Conservation (phyloP, 2,113 vertebrate species). For the Anthoscopus minutus region DNA sequence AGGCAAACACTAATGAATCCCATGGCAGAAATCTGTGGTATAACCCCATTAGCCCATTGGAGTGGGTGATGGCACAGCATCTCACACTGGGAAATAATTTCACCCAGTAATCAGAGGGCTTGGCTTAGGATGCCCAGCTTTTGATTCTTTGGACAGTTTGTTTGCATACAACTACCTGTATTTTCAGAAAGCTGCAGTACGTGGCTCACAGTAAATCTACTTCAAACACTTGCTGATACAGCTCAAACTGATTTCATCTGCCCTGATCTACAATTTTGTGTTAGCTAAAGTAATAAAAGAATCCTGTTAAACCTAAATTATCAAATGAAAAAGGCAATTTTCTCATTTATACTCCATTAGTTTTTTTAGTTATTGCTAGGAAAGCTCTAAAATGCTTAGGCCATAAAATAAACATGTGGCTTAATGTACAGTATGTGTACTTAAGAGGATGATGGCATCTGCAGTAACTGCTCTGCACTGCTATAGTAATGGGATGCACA, state of each 20-base stretch:
- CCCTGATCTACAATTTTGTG: slow-evolving; percentile 43
- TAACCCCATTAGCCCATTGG: background rate
- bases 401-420: slow-evolving; percentile 62
- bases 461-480: slow-evolving; percentile 39
- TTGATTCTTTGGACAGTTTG: slow-evolving; percentile 8
- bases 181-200: background rate
- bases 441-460: slow-evolving; percentile 46
- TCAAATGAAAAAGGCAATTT: slow-evolving; percentile 50
- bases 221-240: slow-evolving; percentile 9
- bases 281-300: slow-evolving; percentile 60
- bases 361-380: slow-evolving; percentile 55
- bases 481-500: slow-evolving; percentile 14
- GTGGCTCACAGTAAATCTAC: background rate
- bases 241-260: slow-evolving; percentile 23
- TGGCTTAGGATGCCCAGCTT: background rate
- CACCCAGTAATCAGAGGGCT: background rate
- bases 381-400: slow-evolving; percentile 50
- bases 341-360: slow-evolving; percentile 46
- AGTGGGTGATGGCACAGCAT: background rate
- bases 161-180: background rate
- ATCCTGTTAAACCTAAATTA: slow-evolving; percentile 40
- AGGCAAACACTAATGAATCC: background rate
- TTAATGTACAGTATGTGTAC: slow-evolving; percentile 61
- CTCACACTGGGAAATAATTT: background rate
- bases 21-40: background rate